Conservation (phyloP, 2,113 vertebrate genomes). For the Brachyhypopomus occidentalis region DNA sequence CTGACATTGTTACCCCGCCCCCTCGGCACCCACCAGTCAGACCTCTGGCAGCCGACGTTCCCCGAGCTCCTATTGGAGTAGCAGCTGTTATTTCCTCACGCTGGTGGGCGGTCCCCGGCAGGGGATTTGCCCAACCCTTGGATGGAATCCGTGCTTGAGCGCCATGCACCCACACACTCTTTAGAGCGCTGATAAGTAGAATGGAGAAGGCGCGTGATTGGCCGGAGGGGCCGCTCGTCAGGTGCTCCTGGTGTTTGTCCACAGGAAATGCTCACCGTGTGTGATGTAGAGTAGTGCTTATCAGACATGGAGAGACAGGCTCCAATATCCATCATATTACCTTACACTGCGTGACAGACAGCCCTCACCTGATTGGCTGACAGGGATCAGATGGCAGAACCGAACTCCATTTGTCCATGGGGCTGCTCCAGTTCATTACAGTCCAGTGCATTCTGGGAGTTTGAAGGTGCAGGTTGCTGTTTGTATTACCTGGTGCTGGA, state of each 20-base stretch:
- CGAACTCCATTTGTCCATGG: slow-evolving; percentile 19
- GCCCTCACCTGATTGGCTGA: slow-evolving; percentile 51
- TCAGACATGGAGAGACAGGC: slow-evolving; percentile 11
- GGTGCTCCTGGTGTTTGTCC: not conserved
- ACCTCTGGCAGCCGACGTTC: not conserved
- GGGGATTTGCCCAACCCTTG: not conserved
- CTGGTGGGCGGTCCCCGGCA: not conserved
- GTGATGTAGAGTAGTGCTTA: slow-evolving; percentile 25
- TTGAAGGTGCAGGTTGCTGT: slow-evolving; percentile 19
- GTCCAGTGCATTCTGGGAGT: slow-evolving; percentile 50
- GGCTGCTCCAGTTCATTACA: slow-evolving; percentile 31
- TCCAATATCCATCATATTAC: slow-evolving; percentile 56
- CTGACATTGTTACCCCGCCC: not conserved
- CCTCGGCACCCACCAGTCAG: not conserved
- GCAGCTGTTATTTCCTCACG: slow-evolving; percentile 1
- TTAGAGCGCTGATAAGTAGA: not conserved
- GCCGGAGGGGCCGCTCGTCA: not conserved
- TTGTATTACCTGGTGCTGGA: not conserved
- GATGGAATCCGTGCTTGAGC: not conserved
- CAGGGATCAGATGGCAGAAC: slow-evolving; percentile 38
- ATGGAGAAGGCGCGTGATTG: not conserved
- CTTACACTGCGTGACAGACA: slow-evolving; percentile 44
- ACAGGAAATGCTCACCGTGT: slow-evolving; percentile 15
- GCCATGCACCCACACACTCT: not conserved
- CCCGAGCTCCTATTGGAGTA: slow-evolving; percentile 16